phyloP scores from a whole-genome alignment of 2,113 vertebrate species.

The Arenaria interpres region DNA sequence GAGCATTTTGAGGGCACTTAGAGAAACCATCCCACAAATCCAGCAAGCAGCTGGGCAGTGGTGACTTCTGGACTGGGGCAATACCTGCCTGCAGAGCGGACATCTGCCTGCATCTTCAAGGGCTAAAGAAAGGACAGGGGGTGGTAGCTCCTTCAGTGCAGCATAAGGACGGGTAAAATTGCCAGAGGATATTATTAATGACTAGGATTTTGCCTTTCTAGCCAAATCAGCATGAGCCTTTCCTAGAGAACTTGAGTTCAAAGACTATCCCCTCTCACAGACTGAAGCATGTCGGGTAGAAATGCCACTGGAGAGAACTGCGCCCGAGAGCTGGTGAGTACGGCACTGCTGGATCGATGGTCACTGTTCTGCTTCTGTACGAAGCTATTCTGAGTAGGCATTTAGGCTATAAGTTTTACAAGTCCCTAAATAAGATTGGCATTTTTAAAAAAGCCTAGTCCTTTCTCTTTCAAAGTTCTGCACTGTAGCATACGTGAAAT shows the following conservation, averaged over 20 bases:
- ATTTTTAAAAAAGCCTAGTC: neutral
- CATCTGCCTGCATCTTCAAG: neutral
- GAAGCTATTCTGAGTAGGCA: neutral
- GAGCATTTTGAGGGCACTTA: neutral
- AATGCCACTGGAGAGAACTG: neutral
- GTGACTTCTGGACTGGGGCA: neutral
- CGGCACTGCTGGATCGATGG: accelerated
- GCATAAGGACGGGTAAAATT: neutral
- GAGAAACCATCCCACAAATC: neutral
- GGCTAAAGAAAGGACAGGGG: neutral
- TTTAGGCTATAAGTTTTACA: neutral
- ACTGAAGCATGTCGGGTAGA: neutral
- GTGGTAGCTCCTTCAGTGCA: neutral
- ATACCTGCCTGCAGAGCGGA: neutral
- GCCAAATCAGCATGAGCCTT: neutral
- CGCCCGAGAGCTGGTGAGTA: neutral
- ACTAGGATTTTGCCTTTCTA: neutral
- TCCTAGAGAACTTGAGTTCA: neutral
- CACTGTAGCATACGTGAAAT: neutral
- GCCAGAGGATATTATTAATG: neutral
- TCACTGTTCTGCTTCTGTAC: neutral
- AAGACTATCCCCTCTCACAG: neutral
- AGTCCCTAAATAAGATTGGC: neutral
- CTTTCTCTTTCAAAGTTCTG: neutral
- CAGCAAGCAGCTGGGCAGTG: neutral